Conservation (phyloP, 2,888 invertebrate species). For the Ophonus ardosiacus region DNA sequence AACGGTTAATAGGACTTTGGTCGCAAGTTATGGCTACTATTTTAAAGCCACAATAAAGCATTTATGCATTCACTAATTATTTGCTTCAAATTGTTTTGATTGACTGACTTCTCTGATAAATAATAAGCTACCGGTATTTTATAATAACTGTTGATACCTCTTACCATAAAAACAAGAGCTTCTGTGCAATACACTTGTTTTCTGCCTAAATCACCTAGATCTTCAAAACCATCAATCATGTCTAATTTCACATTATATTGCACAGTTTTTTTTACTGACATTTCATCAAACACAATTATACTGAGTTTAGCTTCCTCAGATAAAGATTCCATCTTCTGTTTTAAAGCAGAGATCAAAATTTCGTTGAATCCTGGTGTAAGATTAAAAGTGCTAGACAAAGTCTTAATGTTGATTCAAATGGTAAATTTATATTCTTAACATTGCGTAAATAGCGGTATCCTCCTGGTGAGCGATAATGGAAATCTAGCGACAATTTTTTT, state of each 20-base stretch:
- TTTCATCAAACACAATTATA: slow-evolving; percentile 26
- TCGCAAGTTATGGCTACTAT: not conserved
- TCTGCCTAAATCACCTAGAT: too few relatives aligned
- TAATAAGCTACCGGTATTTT: slow-evolving; percentile 39
- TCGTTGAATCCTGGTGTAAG: slow-evolving; percentile 33
- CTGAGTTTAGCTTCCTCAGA: slow-evolving; percentile 1
- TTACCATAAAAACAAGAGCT: slow-evolving; percentile 33
- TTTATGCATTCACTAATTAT: not conserved
- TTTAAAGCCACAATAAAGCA: slow-evolving; percentile 23
- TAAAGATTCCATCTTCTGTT: not conserved
- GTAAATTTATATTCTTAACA: slow-evolving; percentile 29
- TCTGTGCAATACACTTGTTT: slow-evolving; percentile 26
- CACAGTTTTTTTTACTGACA: too few relatives aligned
- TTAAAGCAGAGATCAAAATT: slow-evolving; percentile 11
- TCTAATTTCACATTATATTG: too few relatives aligned
- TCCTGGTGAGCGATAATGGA: slow-evolving; percentile 9
- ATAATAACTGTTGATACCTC: not conserved
- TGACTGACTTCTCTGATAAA: too few relatives aligned
- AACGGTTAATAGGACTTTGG: too few relatives aligned
- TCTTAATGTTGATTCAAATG: slow-evolving; percentile 16
- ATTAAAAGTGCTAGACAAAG: slow-evolving; percentile 8
- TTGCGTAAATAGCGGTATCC: slow-evolving; percentile 26
- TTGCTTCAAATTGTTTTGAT: slow-evolving; percentile 21
- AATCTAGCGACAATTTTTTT: too few relatives aligned
- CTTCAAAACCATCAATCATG: too few relatives aligned